These are phyloP conservation scores for Cynocephalus volans DNA, from an alignment of 2,113 vertebrate genomes.

Conservation along the genomic window DNA sequence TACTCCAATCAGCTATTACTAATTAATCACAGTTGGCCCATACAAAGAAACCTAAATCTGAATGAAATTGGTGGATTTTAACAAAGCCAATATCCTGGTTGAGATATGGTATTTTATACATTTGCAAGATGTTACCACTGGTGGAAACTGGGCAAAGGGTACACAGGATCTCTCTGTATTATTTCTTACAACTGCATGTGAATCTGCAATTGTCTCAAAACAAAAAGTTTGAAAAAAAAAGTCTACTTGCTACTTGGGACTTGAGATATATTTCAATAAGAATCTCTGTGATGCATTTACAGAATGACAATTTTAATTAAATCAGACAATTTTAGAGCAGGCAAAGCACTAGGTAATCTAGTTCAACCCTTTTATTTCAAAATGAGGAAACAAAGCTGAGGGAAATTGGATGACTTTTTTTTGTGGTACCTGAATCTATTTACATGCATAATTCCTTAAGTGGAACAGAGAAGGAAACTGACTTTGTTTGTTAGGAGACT, in stretches of 20 bases:
- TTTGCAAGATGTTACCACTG: background rate
- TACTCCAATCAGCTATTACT: background rate
- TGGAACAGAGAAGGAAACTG: background rate
- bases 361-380: slow-evolving; percentile 19
- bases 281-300: background rate
- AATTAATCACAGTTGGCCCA: background rate
- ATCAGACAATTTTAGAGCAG: background rate
- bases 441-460: background rate
- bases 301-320: background rate
- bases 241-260: background rate
- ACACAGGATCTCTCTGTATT: background rate
- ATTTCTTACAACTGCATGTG: background rate
- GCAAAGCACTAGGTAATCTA: background rate
- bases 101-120: background rate
- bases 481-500: background rate
- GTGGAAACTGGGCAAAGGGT: background rate
- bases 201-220: background rate
- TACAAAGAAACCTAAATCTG: background rate
- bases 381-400: background rate
- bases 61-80: background rate
- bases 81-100: background rate
- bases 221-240: background rate
- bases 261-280: background rate
- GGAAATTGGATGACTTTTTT: background rate
- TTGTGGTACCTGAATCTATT: background rate